These are phyloP conservation scores for Blastomussa wellsi DNA, from an alignment of 92 coral and sea anemone species.

Conservation along the genomic window DNA sequence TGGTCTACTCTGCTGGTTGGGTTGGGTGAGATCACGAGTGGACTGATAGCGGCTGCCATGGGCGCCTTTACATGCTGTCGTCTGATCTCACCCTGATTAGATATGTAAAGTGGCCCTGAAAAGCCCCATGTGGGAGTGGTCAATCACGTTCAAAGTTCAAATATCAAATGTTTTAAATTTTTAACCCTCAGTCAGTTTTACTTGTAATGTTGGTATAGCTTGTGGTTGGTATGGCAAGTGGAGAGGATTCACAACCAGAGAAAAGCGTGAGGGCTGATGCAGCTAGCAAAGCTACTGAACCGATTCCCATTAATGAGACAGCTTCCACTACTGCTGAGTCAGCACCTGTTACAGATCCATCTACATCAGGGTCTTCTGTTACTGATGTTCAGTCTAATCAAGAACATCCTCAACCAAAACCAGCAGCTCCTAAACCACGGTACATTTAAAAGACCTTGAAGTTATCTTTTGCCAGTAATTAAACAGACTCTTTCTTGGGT, in stretches of 20 bases:
- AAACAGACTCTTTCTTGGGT: neutral
- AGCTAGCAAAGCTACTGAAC: neutral
- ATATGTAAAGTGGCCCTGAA: too few species aligned
- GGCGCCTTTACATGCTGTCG: too few species aligned
- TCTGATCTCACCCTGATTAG: too few species aligned
- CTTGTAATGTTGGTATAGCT: neutral
- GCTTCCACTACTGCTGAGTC: neutral
- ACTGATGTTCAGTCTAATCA: neutral
- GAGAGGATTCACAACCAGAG: conserved; percentile 1
- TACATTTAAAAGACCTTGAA: neutral
- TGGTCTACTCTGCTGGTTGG: too few species aligned
- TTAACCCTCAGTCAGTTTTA: neutral
- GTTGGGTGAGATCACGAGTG: too few species aligned
- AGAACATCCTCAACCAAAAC: conserved; percentile 20
- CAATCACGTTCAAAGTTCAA: too few species aligned
- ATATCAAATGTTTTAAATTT: too few species aligned
- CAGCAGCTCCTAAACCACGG: conserved; percentile 26
- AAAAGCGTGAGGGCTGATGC: neutral
- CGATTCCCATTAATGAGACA: neutral
- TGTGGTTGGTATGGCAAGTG: conserved; percentile 22
- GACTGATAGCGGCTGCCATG: too few species aligned
- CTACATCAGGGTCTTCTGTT: conserved; percentile 10
- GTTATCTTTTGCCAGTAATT: too few species aligned
- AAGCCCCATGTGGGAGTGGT: too few species aligned
- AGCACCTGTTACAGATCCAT: neutral